A percentile compares a stretch with the other conserved stretches of the same genome.
phyloP scores from a whole-genome alignment of 2,888 invertebrate genomes.

The Sabatieria punctata region DNA sequence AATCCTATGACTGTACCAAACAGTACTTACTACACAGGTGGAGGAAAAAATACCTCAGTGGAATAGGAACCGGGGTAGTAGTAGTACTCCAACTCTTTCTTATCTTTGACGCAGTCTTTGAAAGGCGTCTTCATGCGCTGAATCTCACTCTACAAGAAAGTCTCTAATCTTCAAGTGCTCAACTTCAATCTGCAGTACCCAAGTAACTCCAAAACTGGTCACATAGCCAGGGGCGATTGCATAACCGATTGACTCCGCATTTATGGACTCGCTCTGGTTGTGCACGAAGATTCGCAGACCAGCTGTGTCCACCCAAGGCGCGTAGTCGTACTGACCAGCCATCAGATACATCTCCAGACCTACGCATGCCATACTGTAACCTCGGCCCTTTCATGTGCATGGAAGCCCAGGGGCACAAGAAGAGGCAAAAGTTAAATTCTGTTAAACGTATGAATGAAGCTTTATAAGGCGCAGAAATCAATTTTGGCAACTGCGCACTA shows the following conservation, averaged over 20 bases:
- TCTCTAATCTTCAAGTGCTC: neutral
- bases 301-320: conserved; percentile 2
- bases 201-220: neutral
- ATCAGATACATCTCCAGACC: neutral
- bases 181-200: neutral
- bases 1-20: too few relatives aligned
- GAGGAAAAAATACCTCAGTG: neutral
- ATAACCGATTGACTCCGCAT: neutral
- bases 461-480: too few relatives aligned
- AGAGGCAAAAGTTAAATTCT: too few relatives aligned
- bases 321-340: neutral
- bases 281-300: conserved; percentile 1
- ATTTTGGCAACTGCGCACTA: too few relatives aligned
- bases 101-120: neutral
- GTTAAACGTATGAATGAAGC: too few relatives aligned
- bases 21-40: too few relatives aligned
- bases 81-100: neutral
- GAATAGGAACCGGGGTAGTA: conserved; percentile 1
- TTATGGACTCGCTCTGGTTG: conserved; percentile 1
- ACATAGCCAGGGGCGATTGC: neutral
- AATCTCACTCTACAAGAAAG: neutral
- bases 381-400: too few relatives aligned
- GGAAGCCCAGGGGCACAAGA: too few relatives aligned
- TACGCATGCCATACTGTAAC: too few relatives aligned
- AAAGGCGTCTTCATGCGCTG: neutral